These are phyloP conservation scores for Pteronotus mesoamericanus DNA, from an alignment of 2,797 vertebrate species.

Conservation along the genomic window DNA sequence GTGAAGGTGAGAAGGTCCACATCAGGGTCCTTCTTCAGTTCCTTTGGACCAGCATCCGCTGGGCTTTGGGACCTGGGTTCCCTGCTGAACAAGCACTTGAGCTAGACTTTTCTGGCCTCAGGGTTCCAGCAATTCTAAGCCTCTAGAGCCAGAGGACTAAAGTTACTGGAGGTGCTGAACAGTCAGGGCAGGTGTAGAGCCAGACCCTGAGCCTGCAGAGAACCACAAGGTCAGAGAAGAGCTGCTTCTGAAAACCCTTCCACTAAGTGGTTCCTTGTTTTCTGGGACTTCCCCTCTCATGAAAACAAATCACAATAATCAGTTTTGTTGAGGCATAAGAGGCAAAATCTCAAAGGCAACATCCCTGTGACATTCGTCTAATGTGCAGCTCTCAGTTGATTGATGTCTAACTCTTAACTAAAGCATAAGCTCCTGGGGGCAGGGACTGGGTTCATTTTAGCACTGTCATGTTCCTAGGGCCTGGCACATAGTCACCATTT, in stretches of 20 bases:
- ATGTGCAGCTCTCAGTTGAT: slow-evolving; percentile 24
- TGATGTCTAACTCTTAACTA: background rate
- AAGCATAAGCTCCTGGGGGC: background rate
- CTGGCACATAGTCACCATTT: background rate
- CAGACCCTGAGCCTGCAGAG: background rate
- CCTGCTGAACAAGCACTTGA: background rate
- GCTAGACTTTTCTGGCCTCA: background rate
- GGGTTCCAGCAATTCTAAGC: background rate
- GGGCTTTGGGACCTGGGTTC: background rate
- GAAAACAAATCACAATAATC: background rate
- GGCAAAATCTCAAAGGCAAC: background rate
- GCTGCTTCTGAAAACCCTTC: background rate
- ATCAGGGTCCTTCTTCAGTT: background rate
- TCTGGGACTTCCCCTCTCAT: background rate
- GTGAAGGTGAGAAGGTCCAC: background rate
- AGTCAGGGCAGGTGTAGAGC: background rate
- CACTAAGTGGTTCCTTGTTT: background rate
- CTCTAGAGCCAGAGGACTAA: background rate
- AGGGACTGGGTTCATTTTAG: background rate
- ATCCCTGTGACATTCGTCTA: background rate
- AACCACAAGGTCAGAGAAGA: background rate
- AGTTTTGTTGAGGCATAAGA: background rate
- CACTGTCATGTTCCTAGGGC: background rate
- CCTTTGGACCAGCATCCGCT: background rate
- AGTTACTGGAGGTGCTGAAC: background rate